Percentiles rank a stretch among this genome's conserved stretches.
phyloP scores from a whole-genome alignment of 2,888 invertebrate genomes.

The Hemistola chrysoprasaria region DNA sequence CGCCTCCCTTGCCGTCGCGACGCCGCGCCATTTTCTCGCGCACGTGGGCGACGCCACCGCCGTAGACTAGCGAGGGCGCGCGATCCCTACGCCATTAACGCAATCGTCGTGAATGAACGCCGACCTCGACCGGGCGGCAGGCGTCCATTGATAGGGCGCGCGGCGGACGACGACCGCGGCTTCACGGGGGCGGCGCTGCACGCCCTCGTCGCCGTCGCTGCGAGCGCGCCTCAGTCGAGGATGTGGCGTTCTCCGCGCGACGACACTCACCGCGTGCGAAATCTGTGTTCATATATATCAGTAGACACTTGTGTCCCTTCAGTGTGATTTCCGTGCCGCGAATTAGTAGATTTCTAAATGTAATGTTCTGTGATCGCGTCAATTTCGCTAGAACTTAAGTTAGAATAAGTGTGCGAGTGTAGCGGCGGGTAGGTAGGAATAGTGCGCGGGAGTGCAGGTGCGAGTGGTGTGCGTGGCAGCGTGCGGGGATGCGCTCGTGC shows the following conservation, averaged over 20 bases:
- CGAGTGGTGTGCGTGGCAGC: conserved; percentile 57
- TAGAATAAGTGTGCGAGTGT: conserved; percentile 42
- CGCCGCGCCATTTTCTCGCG: conserved; percentile 81
- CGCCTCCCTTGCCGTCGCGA: conserved; percentile 75
- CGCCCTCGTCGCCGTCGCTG: conserved; percentile 59
- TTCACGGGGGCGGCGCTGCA: conserved; percentile 73
- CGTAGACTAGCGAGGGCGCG: conserved; percentile 60
- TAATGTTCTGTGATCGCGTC: conserved; percentile 77
- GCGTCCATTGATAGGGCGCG: conserved; percentile 75
- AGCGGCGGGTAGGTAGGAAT: no score
- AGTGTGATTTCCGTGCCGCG: conserved; percentile 58
- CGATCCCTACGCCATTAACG: conserved; percentile 73
- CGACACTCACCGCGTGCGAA: conserved; percentile 71
- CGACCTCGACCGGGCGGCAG: conserved; percentile 74
- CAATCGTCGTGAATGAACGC: conserved; percentile 78
- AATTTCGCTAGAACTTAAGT: conserved; percentile 64
- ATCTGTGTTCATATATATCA: conserved; percentile 79
- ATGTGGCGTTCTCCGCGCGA: conserved; percentile 76
- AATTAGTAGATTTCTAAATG: conserved; percentile 54
- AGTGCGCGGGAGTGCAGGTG: conserved; percentile 46
- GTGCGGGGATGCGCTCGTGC: conserved; percentile 77
- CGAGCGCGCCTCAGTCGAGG: conserved; percentile 83
- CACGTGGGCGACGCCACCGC: conserved; percentile 75
- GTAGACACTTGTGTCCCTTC: conserved; percentile 58
- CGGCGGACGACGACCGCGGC: conserved; percentile 69